Base-by-base conservation (phyloP, 2,888 invertebrate species). In the Aphodius sticticus region DNA sequence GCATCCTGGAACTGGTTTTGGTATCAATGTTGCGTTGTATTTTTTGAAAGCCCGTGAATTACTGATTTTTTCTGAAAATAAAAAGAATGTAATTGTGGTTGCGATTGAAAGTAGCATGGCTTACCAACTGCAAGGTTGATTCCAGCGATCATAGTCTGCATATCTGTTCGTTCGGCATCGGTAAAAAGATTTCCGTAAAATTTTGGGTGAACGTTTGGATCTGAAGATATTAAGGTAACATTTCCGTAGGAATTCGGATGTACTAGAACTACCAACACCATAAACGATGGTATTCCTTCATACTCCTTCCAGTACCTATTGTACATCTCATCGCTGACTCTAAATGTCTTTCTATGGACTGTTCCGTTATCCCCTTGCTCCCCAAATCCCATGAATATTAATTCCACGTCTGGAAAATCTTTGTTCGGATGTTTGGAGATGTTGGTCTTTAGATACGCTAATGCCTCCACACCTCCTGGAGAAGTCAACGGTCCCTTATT, bases 351-450 rank as follows among this genome's bases (percentile, higher is more conserved):
- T 72, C 82, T 82, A 15, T 80, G 79, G 7, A 83, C 79, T n/a
- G 82, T 85, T 0, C 93, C 92, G 69, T 90, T 90, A n/a, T 76
- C 79, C 14, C 92, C 91, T 2, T 91, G 90, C n/a, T 93, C 84
- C n/a, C 92, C 91, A 12, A 92, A 91, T 35, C 92, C 91, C 0
- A 90, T 85, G 80, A 93, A 92, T 74, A 94, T 85, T 16, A 94
- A 86, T 86, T 94, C 93, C n/a, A 94, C 90, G 83, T 94, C 93
- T 0, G 94, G 93, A 84, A 90, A 91, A 12, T 16, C n/a, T 15
- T 91, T 90, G 83, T 92, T 90, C 6, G 76, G 35, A 69, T 78
- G 9, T n/a, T 35, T 77, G 15, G 77, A 70, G 9, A 90, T 86
- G 80, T 92, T 92, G 0, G 93, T 92, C 86, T 92, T 92, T 1